These are phyloP conservation scores for Ptychadena robeensis DNA, from an alignment of 2,797 vertebrate genomes.

Conservation along the genomic window DNA sequence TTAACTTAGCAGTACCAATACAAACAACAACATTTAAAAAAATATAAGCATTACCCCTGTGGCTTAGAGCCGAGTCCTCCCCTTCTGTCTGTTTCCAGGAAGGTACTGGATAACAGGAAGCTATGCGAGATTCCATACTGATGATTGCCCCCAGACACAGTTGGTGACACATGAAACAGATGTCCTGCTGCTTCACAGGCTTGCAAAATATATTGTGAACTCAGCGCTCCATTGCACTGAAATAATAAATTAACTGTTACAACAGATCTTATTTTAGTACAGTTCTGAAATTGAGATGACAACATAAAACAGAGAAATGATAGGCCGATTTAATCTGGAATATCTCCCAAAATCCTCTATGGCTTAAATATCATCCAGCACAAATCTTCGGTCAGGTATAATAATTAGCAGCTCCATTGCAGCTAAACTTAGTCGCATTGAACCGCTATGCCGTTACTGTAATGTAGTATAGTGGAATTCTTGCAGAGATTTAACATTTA, in stretches of 20 bases:
- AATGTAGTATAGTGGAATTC: conserved; percentile 27
- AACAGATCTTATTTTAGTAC: conserved; percentile 7
- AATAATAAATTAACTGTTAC: conserved; percentile 22
- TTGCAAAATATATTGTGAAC: conserved; percentile 28
- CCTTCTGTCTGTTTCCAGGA: conserved; percentile 65
- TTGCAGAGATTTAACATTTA: conserved; percentile 4
- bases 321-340: background rate
- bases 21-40: conserved; percentile 30
- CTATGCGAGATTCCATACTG: conserved; percentile 64
- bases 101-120: conserved; percentile 71
- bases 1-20: conserved; percentile 9
- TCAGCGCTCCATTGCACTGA: background rate
- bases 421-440: conserved; percentile 39
- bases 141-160: conserved; percentile 67
- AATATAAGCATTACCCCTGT: conserved; percentile 2
- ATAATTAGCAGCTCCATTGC: conserved; percentile 30
- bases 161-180: conserved; percentile 67
- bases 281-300: background rate
- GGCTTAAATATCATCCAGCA: conserved; percentile 29
- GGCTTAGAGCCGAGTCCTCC: conserved; percentile 58
- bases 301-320: conserved; percentile 2
- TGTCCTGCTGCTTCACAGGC: conserved; percentile 65
- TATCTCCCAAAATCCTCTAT: conserved; percentile 10
- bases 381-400: conserved; percentile 16
- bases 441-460: conserved; percentile 21